phyloP scores from a whole-genome alignment of 2,797 vertebrate species.

The Pipistrellus pipistrellus region DNA sequence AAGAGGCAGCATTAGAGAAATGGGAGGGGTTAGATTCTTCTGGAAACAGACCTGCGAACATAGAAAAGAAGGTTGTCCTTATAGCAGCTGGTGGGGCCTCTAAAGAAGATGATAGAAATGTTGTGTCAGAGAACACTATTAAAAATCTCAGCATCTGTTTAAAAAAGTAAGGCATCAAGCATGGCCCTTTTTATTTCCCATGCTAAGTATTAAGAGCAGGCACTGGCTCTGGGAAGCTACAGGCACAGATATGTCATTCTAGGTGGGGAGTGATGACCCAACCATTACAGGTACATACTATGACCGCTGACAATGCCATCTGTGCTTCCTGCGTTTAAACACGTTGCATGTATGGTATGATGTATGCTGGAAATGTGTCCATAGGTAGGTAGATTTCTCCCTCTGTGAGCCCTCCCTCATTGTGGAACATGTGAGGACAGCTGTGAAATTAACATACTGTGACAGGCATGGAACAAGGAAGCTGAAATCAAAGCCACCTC shows the following conservation, averaged over 20 bases:
- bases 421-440: conserved; percentile 42
- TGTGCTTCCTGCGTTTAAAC: neutral
- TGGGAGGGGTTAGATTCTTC: neutral
- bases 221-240: neutral
- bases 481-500: conserved; percentile 37
- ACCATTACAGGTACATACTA: neutral
- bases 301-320: neutral
- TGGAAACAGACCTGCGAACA: neutral
- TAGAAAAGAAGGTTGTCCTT: neutral
- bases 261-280: neutral
- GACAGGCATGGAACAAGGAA: neutral
- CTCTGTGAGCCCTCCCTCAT: neutral
- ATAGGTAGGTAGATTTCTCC: neutral
- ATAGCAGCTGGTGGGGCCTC: neutral
- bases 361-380: neutral
- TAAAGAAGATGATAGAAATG: neutral
- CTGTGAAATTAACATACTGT: conserved; percentile 8
- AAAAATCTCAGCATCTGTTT: neutral
- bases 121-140: neutral
- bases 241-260: neutral
- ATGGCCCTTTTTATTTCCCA: conserved; percentile 9
- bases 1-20: neutral
- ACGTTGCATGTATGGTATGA: neutral
- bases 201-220: neutral
- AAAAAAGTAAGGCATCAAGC: neutral